Conservation (phyloP, 2,797 vertebrate genomes). For the Poeciliopsis turneri region DNA sequence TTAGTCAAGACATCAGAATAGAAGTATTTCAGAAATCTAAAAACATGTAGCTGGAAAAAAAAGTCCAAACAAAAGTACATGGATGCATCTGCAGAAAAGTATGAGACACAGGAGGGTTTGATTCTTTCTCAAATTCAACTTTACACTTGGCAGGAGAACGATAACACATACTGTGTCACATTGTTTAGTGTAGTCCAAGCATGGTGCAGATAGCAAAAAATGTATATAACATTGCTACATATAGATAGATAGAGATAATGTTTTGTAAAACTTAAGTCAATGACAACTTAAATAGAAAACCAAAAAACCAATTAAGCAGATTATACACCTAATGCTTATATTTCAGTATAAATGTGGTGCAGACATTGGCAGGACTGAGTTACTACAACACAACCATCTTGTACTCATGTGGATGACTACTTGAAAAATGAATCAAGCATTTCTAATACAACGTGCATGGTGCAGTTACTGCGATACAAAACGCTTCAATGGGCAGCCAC, state of each 20-base stretch:
- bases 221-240: conserved; percentile 43
- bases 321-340: conserved; percentile 4
- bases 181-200: conserved; percentile 38
- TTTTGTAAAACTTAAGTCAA: background rate
- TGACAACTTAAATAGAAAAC: background rate
- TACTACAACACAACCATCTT: conserved; percentile 24
- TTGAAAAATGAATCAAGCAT: background rate
- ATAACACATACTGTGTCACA: conserved; percentile 40
- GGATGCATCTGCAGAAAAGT: conserved; percentile 75
- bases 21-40: conserved; percentile 68
- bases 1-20: conserved; percentile 66
- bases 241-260: conserved; percentile 17
- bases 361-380: conserved; percentile 35
- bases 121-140: conserved; percentile 20
- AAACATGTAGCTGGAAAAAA: conserved; percentile 58
- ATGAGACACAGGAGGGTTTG: conserved; percentile 61
- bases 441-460: background rate
- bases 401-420: conserved; percentile 1
- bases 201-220: conserved; percentile 35
- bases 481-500: background rate
- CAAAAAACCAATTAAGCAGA: background rate
- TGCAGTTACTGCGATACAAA: background rate
- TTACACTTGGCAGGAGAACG: conserved; percentile 45
- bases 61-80: conserved; percentile 74
- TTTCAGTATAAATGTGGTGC: background rate